Base-by-base conservation (phyloP, 2,888 invertebrate species). In the Leptopilina drosophilae region DNA sequence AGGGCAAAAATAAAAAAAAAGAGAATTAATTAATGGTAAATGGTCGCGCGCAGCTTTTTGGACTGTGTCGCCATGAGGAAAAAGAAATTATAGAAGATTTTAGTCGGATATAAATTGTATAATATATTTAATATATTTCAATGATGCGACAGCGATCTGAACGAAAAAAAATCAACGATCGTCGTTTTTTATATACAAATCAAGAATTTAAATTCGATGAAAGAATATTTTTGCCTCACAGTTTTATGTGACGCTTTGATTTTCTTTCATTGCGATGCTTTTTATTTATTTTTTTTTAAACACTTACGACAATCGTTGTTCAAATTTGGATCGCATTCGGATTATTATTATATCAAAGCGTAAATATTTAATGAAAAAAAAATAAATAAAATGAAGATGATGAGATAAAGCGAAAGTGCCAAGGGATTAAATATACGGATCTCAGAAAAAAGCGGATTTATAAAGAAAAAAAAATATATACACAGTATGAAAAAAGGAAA, bases 101-200 rank as follows among this genome's bases (percentile, higher is more conserved):
- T 90, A 89, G 89, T 88, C 86, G 87, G 88, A 87, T 88, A 85
- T 86, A 89, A 90, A 91, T 91, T 91, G 89, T 91, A 91, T 90
- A 89, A 89, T 90, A 91, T 91, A 91, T 90, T 89, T 91, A 91
- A 90, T 91, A 91, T 91, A 91, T 91, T 91, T 89, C 88, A 88
- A 88, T 80, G 85, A 87, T 85, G 85, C 86, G 89, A 86, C 65
- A 86, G 85, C 84, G 86, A 82, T 49, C 12, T 42, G 82, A 33
- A 33, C 33, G 33, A 83, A 86, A 83, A 20, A 82, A 84, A 84
- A 86, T 80, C 81, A 83, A 83, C 81, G 82, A 81, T 77, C 78
- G 81, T 78, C 66, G 66, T 20, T 79, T 49, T 46, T 46, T 46
- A 9, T 46, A 9, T 11, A 49, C 4, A 49, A 49, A 49, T 49